Percentiles rank a stretch among this genome's conserved stretches.
phyloP scores from a whole-genome alignment of 2,797 vertebrate species.

The Sebastes minor region DNA sequence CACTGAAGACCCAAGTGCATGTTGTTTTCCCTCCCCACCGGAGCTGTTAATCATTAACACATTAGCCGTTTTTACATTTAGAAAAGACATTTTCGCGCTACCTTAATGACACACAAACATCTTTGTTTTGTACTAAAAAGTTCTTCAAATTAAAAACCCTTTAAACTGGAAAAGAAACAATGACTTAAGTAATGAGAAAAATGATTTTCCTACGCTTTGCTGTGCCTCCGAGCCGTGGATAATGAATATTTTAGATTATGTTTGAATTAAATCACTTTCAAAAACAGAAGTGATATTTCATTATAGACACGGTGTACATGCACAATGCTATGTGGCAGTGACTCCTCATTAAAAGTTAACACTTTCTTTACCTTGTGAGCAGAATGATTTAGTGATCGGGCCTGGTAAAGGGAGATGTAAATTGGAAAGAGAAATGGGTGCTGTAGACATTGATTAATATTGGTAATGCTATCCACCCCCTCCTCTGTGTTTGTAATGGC shows the following conservation, averaged over 20 bases:
- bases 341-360: slow-evolving; percentile 86
- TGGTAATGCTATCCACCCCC: slow-evolving; percentile 87
- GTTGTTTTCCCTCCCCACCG: slow-evolving; percentile 18
- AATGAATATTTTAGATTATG: slow-evolving; percentile 92
- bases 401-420: slow-evolving; percentile 87
- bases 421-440: slow-evolving; percentile 91
- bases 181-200: slow-evolving; percentile 74
- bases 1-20: background rate
- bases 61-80: slow-evolving; percentile 78
- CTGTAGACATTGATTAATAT: slow-evolving; percentile 97
- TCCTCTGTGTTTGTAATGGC: slow-evolving; percentile 90
- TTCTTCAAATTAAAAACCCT: slow-evolving; percentile 84
- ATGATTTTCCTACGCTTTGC: slow-evolving; percentile 83
- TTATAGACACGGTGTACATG: slow-evolving; percentile 81
- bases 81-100: slow-evolving; percentile 71
- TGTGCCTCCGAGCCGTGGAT: slow-evolving; percentile 82
- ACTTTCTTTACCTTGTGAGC: slow-evolving; percentile 79
- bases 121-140: slow-evolving; percentile 61
- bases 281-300: slow-evolving; percentile 88
- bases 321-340: slow-evolving; percentile 55
- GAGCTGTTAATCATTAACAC: slow-evolving; percentile 47
- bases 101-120: slow-evolving; percentile 82
- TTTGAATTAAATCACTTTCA: slow-evolving; percentile 89
- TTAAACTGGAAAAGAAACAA: slow-evolving; percentile 1
- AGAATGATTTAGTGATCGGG: slow-evolving; percentile 88